Base-by-base conservation (phyloP, 2,888 invertebrate species). In the Thera britannica region DNA sequence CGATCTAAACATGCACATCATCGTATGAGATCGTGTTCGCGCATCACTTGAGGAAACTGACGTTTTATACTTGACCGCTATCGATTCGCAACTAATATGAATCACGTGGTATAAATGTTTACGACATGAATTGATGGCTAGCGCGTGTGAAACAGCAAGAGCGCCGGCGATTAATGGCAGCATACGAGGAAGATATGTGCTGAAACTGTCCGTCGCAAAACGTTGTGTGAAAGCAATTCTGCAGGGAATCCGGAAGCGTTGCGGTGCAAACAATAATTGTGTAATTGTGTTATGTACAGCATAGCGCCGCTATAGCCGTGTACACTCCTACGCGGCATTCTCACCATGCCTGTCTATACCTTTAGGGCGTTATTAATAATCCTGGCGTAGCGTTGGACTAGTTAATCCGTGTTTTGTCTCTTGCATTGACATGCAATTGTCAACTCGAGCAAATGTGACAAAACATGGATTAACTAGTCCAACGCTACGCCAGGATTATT, bases 201-300 rank as follows among this genome's bases (percentile, higher is more conserved):
- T 68, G 74, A 72, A 74, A 76, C 75, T 78, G 76, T 76, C 76
- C 71, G 70, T 77, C 75, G 74, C 75, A 74, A 79, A 79, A 78
- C 77, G 74, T 73, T 75, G 76, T 72, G 75, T 78, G 76, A 77
- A 79, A 75, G 81, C 84, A 86, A 89, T 88, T 87, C 84, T 85
- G 77, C 63, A 86, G 89, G 85, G 90, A 92, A 89, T 91, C 92
- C 90, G 90, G 90, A 91, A 90, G 85, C 84, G 78, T 79, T 78
- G 80, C 79, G 77, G 76, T 79, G 82, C 80, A 81, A 84, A 81
- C 84, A 78, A 82, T 90, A 89, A 90, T 91, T 89, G 88, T 89
- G 88, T 87, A 90, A 90, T 89, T 86, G 88, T 86, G 84, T 83
- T 85, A 85, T 86, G 79, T 82, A 85, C 86, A 85, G 75, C 62